phyloP scores from a whole-genome alignment of 2,888 invertebrate species.

The Calephelis perditalis region DNA sequence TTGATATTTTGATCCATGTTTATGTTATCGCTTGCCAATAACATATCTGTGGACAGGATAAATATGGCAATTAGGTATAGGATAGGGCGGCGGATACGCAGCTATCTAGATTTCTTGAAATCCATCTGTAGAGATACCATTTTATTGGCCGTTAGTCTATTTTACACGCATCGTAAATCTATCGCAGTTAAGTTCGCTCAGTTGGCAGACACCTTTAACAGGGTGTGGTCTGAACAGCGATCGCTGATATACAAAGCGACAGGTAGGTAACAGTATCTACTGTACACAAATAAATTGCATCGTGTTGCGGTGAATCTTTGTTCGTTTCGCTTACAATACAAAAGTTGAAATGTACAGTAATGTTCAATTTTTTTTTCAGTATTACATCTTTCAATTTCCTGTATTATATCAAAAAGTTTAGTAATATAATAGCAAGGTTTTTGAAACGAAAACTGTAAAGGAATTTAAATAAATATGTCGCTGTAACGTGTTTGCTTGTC shows the following conservation, averaged over 20 bases:
- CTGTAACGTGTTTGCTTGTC: no score
- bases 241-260: slow-evolving; percentile 7
- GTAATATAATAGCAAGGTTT: no score
- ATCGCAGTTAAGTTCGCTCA: not conserved
- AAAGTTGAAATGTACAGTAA: not conserved
- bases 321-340: not conserved
- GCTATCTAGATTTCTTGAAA: no score
- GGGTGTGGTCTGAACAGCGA: slow-evolving; percentile 6
- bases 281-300: slow-evolving; percentile 12
- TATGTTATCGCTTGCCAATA: no score
- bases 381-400: not conserved
- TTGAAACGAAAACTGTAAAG: no score
- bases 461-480: no score
- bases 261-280: slow-evolving; percentile 13
- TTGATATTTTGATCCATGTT: no score
- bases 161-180: not conserved
- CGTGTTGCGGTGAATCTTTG: slow-evolving; percentile 3
- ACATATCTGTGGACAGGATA: no score
- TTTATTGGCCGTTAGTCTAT: not conserved
- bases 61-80: no score
- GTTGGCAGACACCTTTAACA: not conserved
- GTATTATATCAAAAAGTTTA: no score
- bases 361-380: not conserved
- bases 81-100: no score
- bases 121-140: no score